Evolutionary conservation across 2,113 vertebrate species (phyloP).

Genomic region (Actenoides lindsayi): DNA sequence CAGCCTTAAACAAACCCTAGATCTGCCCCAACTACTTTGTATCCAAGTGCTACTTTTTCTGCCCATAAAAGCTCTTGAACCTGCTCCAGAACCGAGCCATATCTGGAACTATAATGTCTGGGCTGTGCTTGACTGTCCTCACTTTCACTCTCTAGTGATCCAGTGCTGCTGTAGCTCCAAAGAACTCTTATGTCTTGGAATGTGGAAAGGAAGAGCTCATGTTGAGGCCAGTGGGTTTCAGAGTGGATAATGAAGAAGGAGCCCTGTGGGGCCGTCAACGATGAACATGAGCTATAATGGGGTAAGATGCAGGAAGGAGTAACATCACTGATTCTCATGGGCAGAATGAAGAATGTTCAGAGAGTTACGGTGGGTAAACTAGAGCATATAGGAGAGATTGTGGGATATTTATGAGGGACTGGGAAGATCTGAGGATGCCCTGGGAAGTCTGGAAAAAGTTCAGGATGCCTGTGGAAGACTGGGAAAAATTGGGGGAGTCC

Average conservation of each 20-base stretch:
- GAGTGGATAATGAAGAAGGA: not conserved
- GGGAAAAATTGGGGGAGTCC: not conserved
- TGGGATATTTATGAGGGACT: not conserved
- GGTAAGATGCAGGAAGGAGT: not conserved
- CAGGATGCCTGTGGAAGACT: not conserved
- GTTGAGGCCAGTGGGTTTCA: not conserved
- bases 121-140: not conserved
- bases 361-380: not conserved
- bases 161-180: not conserved
- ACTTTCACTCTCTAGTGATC: not conserved
- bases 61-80: not conserved
- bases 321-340: not conserved
- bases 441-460: not conserved
- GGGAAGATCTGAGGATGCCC: not conserved
- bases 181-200: not conserved
- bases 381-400: not conserved
- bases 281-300: not conserved
- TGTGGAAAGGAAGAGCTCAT: not conserved
- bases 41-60: too few relatives aligned
- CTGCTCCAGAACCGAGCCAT: not conserved
- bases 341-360: not conserved
- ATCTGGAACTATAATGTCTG: not conserved
- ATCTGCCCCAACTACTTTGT: too few relatives aligned
- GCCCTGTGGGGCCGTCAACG: not conserved
- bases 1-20: too few relatives aligned